A percentile compares a stretch with the other conserved stretches of the same genome.
phyloP scores from a whole-genome alignment of 2,888 invertebrate species.

The Dasypogon diadema region DNA sequence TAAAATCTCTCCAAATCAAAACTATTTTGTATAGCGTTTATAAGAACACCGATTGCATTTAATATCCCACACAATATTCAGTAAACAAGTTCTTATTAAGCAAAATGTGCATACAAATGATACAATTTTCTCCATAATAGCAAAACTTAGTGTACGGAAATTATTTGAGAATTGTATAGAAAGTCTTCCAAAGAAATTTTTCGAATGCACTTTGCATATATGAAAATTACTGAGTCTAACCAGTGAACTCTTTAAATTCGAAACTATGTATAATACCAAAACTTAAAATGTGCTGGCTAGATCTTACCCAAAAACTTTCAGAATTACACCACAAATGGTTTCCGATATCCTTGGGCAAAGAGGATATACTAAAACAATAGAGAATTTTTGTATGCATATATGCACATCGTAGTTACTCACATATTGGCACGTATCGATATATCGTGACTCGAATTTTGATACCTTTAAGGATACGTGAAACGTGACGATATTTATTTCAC shows the following conservation, averaged over 20 bases:
- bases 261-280: conserved; percentile 11
- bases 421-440: conserved; percentile 43
- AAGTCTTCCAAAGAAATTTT: not conserved
- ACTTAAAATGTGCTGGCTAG: not conserved
- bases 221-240: conserved; percentile 32
- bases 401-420: conserved; percentile 35
- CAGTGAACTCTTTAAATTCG: not conserved
- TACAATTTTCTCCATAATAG: too few species aligned
- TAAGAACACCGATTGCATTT: too few species aligned
- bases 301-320: not conserved
- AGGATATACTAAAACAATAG: conserved; percentile 20
- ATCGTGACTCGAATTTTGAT: conserved; percentile 19
- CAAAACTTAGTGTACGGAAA: too few species aligned
- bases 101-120: too few species aligned
- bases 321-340: conserved; percentile 15
- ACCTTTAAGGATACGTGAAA: conserved; percentile 26
- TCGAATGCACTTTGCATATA: not conserved
- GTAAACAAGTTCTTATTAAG: too few species aligned
- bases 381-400: conserved; percentile 39
- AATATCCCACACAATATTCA: too few species aligned
- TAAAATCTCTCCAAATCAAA: too few species aligned
- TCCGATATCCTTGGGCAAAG: conserved; percentile 18
- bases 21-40: too few species aligned
- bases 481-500: conserved; percentile 41
- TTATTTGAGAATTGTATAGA: too few species aligned